Evolutionary conservation across 2,888 invertebrate species (phyloP), one percentile per base, ranked within the genome.

Genomic region (Drosophila paranaensis): DNA sequence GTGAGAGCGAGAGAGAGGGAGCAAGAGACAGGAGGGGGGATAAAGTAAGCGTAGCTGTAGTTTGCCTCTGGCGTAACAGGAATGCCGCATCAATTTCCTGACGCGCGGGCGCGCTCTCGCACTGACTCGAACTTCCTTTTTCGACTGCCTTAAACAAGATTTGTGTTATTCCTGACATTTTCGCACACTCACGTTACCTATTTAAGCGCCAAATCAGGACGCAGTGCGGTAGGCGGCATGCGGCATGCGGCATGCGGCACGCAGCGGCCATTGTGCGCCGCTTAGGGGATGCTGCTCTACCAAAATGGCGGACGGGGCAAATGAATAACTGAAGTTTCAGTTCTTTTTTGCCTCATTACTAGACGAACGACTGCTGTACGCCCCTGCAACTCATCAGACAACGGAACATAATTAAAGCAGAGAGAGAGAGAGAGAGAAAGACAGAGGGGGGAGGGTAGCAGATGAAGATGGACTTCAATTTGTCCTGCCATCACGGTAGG

Each of bases 191-290:
- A 70, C 56, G 63, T 69, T 69, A 70, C 73, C 77, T 68, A 79
- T 74, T 84, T 75, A 66, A 81, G 66, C 46, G 66, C 73, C 80
- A 86, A 90, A 86, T 88, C 90, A 90, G 83, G 65, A 90, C 71
- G 66, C 71, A 86, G 86, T 86, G 86, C 81, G 86, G 90, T 86
- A 86, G 69, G 66, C 53, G 43, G 30, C 9, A 8, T 8, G 16
- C 30, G 40, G 81, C 81, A 76, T 65, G 57, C 56, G 48, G 53
- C 60, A 10, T 33, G 33, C 33, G 33, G 33, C 10, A 33, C 33
- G 9, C 33, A 33, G 65, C 37, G 30, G 30, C 30, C 27, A 9
- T 46, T 16, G 50, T 14, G 33, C 48, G 45, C 40, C 42, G 25
- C 48, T 40, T 51, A 9, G 43, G 40, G 78, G 53, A 45, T 60